Conservation (phyloP, 2,888 invertebrate genomes). For the Tribolium freemani region DNA sequence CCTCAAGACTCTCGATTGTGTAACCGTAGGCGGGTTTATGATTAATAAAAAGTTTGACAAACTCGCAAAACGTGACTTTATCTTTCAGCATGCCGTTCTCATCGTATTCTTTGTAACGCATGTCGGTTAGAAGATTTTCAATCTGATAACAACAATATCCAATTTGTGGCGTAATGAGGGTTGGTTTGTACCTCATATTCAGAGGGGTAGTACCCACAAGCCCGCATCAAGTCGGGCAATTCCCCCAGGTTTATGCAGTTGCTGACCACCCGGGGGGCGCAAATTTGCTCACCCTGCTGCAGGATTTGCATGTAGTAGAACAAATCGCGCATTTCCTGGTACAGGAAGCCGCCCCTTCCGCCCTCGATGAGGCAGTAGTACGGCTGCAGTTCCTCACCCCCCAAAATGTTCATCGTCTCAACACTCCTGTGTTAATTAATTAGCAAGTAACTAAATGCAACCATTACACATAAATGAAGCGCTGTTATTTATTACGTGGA, state of each 20-base stretch:
- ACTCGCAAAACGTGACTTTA: conserved; percentile 77
- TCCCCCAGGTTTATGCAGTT: conserved; percentile 76
- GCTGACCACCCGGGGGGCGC: conserved; percentile 73
- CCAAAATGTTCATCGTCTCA: conserved; percentile 69
- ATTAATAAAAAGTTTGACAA: conserved; percentile 77
- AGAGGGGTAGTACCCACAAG: conserved; percentile 81
- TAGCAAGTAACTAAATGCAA: too few species aligned
- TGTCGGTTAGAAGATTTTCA: conserved; percentile 74
- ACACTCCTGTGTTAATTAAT: conserved; percentile 58
- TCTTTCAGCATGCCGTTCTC: conserved; percentile 67
- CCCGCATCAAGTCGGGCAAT: conserved; percentile 81
- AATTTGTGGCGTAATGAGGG: conserved; percentile 79
- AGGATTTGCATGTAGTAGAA: conserved; percentile 85
- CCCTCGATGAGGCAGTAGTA: conserved; percentile 81
- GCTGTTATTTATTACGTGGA: too few species aligned
- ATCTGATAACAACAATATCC: conserved; percentile 66
- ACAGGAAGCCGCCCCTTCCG: conserved; percentile 79
- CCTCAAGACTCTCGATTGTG: conserved; percentile 66
- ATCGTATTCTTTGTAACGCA: conserved; percentile 70
- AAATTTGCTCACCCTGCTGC: conserved; percentile 79
- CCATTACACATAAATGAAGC: too few species aligned
- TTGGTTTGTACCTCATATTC: conserved; percentile 80
- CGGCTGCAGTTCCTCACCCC: conserved; percentile 75
- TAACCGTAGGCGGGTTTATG: conserved; percentile 76
- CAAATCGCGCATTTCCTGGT: conserved; percentile 79